phyloP scores from a whole-genome alignment of 2,888 invertebrate species.

The Nomada hirtipes region DNA sequence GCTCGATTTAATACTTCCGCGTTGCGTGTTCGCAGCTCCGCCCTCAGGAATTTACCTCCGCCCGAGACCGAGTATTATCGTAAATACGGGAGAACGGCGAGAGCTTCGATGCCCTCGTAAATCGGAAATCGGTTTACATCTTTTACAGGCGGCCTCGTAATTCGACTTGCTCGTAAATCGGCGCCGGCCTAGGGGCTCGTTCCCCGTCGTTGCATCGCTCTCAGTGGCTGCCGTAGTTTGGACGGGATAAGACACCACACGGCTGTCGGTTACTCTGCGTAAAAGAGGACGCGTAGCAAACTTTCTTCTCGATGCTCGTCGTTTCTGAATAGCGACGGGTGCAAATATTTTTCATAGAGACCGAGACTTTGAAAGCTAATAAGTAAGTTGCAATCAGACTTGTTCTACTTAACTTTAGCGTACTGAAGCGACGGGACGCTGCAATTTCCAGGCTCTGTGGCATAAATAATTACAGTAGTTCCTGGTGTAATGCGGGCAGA shows the following conservation, averaged over 20 bases:
- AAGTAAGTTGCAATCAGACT: too few relatives aligned
- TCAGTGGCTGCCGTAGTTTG: conserved; percentile 31
- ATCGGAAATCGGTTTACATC: conserved; percentile 47
- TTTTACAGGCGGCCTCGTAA: conserved; percentile 37
- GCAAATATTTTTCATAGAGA: too few relatives aligned
- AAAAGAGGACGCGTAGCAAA: too few relatives aligned
- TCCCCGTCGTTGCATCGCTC: conserved; percentile 34
- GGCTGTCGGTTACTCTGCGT: too few relatives aligned
- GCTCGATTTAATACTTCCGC: conserved; percentile 11
- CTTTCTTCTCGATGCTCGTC: too few relatives aligned
- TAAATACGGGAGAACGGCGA: conserved; percentile 19
- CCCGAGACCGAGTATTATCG: conserved; percentile 14
- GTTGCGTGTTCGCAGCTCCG: not conserved
- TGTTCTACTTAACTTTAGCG: too few relatives aligned
- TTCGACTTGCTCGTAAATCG: conserved; percentile 50
- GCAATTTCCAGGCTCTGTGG: too few relatives aligned
- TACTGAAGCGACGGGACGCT: too few relatives aligned
- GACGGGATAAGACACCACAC: conserved; percentile 1
- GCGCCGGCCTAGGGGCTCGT: conserved; percentile 20
- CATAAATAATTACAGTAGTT: too few relatives aligned
- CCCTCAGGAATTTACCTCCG: not conserved
- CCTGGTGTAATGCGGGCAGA: too few relatives aligned
- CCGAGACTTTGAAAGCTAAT: too few relatives aligned
- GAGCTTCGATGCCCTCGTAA: conserved; percentile 35
- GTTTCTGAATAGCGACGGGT: too few relatives aligned